A percentile compares a stretch with the other conserved stretches of the same genome.
Evolutionary conservation across 2,113 vertebrate genomes (phyloP).

Genomic region (Tetrao urogallus): DNA sequence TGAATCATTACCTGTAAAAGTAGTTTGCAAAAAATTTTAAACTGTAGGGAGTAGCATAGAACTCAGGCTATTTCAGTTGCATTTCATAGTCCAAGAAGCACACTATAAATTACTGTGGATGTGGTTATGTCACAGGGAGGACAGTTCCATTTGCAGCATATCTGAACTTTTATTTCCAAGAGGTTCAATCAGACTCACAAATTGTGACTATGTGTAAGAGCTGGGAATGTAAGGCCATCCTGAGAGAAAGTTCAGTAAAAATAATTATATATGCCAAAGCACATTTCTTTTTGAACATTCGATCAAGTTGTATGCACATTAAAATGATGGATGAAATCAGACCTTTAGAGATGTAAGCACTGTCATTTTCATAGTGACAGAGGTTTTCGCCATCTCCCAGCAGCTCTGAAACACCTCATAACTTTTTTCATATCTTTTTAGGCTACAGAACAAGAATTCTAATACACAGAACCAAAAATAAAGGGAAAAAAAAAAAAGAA

Average conservation of each 20-base stretch:
- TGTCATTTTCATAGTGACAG: background rate
- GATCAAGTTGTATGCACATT: background rate
- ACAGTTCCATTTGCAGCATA: constrained; percentile 27
- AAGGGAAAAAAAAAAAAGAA: no score
- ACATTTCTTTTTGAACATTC: constrained; percentile 20
- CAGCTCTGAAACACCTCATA: background rate
- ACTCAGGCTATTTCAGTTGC: constrained; percentile 44
- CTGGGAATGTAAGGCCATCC: constrained; percentile 34
- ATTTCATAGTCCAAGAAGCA: constrained; percentile 59
- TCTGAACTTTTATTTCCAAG: constrained; percentile 51
- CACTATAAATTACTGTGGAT: constrained; percentile 11
- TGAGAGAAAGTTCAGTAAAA: constrained; percentile 32
- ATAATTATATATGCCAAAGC: constrained; percentile 51
- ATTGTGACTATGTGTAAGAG: constrained; percentile 30
- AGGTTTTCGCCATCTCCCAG: background rate
- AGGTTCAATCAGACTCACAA: constrained; percentile 58
- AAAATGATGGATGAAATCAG: constrained; percentile 44
- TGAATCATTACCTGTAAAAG: constrained; percentile 29
- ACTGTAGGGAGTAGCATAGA: constrained; percentile 1
- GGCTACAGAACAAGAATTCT: background rate
- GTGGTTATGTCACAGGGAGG: constrained; percentile 23
- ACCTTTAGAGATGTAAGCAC: background rate
- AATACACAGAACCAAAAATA: background rate
- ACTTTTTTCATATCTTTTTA: background rate
- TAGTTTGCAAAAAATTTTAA: constrained; percentile 40